These are phyloP conservation scores for Merluccius polli DNA, from an alignment of 2,797 vertebrate genomes.

Conservation along the genomic window DNA sequence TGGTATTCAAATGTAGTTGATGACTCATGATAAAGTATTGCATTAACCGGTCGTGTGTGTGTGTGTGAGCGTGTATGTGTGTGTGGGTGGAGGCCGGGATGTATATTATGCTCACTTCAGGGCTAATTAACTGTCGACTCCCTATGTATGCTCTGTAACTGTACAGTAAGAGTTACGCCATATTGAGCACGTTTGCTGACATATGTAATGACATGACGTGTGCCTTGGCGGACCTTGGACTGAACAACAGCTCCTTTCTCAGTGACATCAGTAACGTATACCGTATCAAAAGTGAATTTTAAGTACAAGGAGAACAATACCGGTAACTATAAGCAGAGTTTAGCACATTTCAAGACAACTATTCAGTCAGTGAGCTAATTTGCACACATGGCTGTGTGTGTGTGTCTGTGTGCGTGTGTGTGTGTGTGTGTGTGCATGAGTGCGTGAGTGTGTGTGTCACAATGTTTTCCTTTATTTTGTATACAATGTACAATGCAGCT, in stretches of 20 bases:
- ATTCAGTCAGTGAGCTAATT: background rate
- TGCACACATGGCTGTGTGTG: background rate
- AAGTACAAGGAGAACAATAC: background rate
- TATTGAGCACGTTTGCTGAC: too few relatives aligned
- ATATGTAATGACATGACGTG: too few relatives aligned
- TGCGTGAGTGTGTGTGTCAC: background rate
- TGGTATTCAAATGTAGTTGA: background rate
- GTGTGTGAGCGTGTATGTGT: background rate
- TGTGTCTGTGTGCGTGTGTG: constrained; percentile 9
- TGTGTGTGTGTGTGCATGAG: constrained; percentile 7
- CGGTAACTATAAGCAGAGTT: too few relatives aligned
- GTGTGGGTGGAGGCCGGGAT: too few relatives aligned
- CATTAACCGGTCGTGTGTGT: background rate
- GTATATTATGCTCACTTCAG: too few relatives aligned
- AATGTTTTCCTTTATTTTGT: constrained; percentile 26
- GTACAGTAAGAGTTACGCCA: background rate
- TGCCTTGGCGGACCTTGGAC: too few relatives aligned
- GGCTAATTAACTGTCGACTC: too few relatives aligned
- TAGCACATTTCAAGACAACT: too few relatives aligned
- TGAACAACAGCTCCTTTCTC: background rate
- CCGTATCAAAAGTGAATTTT: background rate
- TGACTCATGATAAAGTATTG: background rate
- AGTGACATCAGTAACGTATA: background rate
- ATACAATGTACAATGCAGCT: constrained; percentile 49
- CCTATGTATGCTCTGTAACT: too few relatives aligned